Percentiles rank a stretch among this genome's conserved stretches.
These are phyloP conservation scores for Stichodactyla mertensii DNA, from an alignment of 64 coral and sea anemone species.

Conservation along the genomic window DNA sequence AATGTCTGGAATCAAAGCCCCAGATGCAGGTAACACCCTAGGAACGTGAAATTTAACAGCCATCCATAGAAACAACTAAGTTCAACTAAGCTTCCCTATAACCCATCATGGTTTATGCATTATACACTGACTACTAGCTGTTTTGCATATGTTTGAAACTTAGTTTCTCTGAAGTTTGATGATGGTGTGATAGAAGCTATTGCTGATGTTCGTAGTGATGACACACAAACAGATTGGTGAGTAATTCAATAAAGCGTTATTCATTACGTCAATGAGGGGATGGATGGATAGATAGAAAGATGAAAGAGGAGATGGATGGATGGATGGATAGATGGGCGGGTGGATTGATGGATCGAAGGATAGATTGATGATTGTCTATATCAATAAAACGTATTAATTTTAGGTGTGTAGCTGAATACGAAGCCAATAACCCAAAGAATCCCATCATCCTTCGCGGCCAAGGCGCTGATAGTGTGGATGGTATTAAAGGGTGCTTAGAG, in stretches of 20 bases:
- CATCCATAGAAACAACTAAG: too few relatives aligned
- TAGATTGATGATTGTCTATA: neutral
- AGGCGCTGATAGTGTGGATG: conserved; percentile 56
- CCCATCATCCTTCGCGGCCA: conserved; percentile 62
- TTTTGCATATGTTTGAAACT: neutral
- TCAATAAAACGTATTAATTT: neutral
- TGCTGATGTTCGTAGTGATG: conserved; percentile 75
- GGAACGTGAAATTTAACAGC: too few relatives aligned
- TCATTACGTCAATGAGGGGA: too few relatives aligned
- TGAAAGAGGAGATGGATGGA: too few relatives aligned
- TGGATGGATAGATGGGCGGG: neutral
- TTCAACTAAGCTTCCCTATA: too few relatives aligned
- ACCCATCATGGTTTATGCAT: too few relatives aligned
- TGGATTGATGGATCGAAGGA: too few relatives aligned
- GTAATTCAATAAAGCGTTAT: neutral
- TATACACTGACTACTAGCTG: too few relatives aligned
- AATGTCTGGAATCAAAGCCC: conserved; percentile 36
- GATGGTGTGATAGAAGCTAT: conserved; percentile 48
- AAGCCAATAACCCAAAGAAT: conserved; percentile 71
- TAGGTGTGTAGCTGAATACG: conserved; percentile 83
- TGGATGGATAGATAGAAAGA: too few relatives aligned
- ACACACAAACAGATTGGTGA: conserved; percentile 57
- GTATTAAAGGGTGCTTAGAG: conserved; percentile 20
- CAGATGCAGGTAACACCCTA: conserved; percentile 44
- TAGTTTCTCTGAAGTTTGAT: conserved; percentile 71